Conservation (phyloP, 2,113 vertebrate species). For the Semnopithecus entellus region DNA sequence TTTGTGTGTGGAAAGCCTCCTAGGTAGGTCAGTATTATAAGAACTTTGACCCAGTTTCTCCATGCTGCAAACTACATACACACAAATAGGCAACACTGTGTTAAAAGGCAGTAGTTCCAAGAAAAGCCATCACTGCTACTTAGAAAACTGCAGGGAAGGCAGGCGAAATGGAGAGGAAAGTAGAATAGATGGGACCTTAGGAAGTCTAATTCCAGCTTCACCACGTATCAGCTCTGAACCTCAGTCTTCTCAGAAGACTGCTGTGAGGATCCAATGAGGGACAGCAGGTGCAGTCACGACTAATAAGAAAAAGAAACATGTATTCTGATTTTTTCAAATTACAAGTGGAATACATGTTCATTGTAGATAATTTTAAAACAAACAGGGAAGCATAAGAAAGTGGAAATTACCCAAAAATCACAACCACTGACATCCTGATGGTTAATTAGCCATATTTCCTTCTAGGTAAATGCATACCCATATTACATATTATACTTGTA, state of each 20-base stretch:
- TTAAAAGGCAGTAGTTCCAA: not conserved
- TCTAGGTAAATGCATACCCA: not conserved
- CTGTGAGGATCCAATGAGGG: not conserved
- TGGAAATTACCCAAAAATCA: not conserved
- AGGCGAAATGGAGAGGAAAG: not conserved
- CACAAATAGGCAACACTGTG: not conserved
- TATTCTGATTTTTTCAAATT: not conserved
- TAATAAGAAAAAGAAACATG: not conserved
- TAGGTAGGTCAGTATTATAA: not conserved
- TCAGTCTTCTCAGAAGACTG: not conserved
- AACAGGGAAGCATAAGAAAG: conserved; percentile 20
- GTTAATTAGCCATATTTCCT: not conserved
- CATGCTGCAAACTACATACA: not conserved
- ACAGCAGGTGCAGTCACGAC: not conserved
- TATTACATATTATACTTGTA: not conserved
- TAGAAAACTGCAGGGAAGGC: not conserved
- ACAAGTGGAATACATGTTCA: not conserved
- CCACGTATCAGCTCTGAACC: not conserved
- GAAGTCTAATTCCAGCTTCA: not conserved
- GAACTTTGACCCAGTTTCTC: not conserved
- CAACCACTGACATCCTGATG: not conserved
- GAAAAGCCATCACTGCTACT: not conserved
- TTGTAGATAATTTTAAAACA: conserved; percentile 11
- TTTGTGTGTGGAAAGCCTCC: not conserved
- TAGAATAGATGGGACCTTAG: not conserved